These are phyloP conservation scores for Sakesphorus luctuosus DNA, from an alignment of 2,113 vertebrate genomes.

Conservation along the genomic window DNA sequence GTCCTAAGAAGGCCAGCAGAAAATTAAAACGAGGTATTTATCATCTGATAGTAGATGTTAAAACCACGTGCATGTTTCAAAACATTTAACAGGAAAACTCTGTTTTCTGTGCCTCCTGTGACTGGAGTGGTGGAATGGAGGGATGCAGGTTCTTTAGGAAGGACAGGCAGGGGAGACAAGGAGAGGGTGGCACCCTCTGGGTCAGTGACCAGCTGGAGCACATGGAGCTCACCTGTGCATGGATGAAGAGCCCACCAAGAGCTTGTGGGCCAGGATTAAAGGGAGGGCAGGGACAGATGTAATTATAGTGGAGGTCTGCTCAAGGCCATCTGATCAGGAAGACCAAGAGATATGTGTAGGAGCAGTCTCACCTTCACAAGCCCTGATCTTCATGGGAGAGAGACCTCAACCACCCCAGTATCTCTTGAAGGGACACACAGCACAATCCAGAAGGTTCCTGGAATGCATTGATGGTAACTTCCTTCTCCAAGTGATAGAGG, in stretches of 20 bases:
- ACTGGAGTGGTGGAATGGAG: background rate
- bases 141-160: background rate
- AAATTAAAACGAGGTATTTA: background rate
- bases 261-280: background rate
- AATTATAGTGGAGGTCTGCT: background rate
- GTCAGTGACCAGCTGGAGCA: background rate
- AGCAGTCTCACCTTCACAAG: background rate
- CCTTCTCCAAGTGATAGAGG: background rate
- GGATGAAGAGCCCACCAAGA: background rate
- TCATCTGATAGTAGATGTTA: background rate
- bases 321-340: background rate
- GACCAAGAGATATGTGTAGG: background rate
- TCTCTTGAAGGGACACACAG: background rate
- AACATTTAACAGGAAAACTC: background rate
- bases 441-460: background rate
- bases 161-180: background rate
- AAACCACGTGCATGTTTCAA: background rate
- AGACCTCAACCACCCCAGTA: background rate
- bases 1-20: background rate
- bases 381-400: background rate
- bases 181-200: background rate
- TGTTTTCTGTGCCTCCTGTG: background rate
- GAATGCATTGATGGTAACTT: background rate
- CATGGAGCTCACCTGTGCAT: background rate
- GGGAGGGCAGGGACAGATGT: background rate